Evolutionary conservation across 1,140 invertebrate species (phyloP), one percentile per base, ranked within the genome.

Genomic region (Philotrypesis tridentata): DNA sequence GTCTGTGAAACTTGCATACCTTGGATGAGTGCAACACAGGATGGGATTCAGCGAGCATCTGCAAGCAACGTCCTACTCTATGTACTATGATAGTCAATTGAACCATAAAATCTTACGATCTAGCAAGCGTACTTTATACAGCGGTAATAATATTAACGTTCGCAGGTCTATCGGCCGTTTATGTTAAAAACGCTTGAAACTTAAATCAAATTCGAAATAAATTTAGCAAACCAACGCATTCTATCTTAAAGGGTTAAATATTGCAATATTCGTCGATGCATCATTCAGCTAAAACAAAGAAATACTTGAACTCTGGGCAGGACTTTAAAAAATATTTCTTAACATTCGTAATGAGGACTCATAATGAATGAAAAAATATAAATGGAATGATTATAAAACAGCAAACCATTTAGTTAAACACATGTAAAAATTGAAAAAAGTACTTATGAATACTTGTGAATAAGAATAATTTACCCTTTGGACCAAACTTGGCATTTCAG

Each of bases 401-500:
- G 17, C 12, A 43, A 43, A 43, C 40, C 17, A 43, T 17, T 43
- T 43, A 11, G 7, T 55, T 55, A 55, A 17, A 17, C 48, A 55
- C 40, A 43, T 43, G 12, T 55, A 3, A n/a, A 55, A 55, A 9
- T 9, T 37, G 33, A 37, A 37, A 5, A 37, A 5, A 37, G 33
- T 37, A 37, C 33, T 37, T 37, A 37, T n/a, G n/a, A 43, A 43
- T 14, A 43, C 40, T 43, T 43, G 12, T 55, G 21, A 75, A 60
- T 74, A 33, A 12, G 48, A 60, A 48, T 65, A 63, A 90, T 94
- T 95, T 93, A 99, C 98, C 98, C 97, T 93, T 97, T 96, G 0
- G 97, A 96, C 93, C 95, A 98, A 17, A 99, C 93, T 92, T 99
- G 97, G 83, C 97, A 95, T 87, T 99, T 99, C 21, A 98, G 91